phyloP scores from a whole-genome alignment of 2,888 invertebrate genomes.

The Pegoplata infirma region DNA sequence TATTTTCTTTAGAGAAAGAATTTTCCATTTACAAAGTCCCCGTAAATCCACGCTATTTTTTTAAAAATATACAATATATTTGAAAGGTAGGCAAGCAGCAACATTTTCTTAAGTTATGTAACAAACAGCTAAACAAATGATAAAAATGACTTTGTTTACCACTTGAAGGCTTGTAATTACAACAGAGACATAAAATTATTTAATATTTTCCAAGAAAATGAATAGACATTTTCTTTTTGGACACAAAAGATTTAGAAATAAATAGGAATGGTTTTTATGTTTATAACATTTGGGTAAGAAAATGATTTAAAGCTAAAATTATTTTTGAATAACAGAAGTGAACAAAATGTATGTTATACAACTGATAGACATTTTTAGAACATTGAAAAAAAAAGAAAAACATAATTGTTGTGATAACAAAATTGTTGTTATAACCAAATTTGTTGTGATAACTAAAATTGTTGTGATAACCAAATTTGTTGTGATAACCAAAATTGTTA shows the following conservation, averaged over 20 bases:
- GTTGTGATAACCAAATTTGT: too few species aligned
- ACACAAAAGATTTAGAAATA: not conserved
- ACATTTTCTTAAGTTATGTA: not conserved
- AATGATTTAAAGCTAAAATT: too few species aligned
- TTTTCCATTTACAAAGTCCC: too few species aligned
- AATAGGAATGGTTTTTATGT: not conserved
- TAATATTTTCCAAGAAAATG: not conserved
- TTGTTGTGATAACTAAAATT: too few species aligned
- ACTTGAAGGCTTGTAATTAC: slow-evolving; percentile 17
- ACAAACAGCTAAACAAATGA: not conserved
- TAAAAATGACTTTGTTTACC: slow-evolving; percentile 14
- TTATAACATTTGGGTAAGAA: not conserved
- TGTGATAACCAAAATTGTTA: too few species aligned
- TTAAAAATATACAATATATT: not conserved
- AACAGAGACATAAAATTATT: slow-evolving; percentile 15
- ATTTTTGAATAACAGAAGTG: not conserved
- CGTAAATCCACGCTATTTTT: too few species aligned
- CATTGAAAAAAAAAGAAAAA: too few species aligned
- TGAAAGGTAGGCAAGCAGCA: not conserved
- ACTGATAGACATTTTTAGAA: too few species aligned
- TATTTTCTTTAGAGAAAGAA: too few species aligned
- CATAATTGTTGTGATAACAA: too few species aligned
- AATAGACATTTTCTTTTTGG: not conserved
- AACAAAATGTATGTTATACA: too few species aligned
- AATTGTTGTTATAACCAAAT: too few species aligned